Conservation (phyloP, 2,113 vertebrate species). For the Oceanites oceanicus region DNA sequence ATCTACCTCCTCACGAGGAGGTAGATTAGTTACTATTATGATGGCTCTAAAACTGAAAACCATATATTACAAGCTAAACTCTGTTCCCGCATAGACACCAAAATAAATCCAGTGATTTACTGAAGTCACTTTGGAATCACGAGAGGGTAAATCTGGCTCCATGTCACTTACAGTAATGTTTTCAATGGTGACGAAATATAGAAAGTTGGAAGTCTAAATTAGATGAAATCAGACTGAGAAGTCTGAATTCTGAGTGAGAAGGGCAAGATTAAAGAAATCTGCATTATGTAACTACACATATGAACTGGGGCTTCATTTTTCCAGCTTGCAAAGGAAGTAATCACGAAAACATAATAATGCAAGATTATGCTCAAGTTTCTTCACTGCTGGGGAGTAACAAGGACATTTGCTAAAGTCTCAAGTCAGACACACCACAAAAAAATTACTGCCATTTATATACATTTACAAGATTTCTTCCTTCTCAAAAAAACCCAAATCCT, state of each 20-base stretch:
- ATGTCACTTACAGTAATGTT: neutral
- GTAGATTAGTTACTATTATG: slow-evolving; percentile 14
- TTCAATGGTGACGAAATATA: neutral
- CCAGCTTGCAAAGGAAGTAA: neutral
- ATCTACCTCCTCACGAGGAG: neutral
- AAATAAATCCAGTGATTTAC: slow-evolving; percentile 35
- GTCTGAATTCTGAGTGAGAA: neutral
- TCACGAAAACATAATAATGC: neutral
- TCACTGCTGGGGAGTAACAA: neutral
- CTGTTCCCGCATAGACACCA: neutral
- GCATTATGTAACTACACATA: neutral
- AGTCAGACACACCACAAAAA: neutral
- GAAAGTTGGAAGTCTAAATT: neutral
- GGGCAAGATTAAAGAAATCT: neutral
- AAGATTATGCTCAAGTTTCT: neutral
- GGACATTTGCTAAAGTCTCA: neutral
- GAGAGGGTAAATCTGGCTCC: neutral
- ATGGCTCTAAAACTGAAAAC: slow-evolving; percentile 28
- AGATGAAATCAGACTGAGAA: neutral
- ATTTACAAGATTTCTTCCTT: neutral
- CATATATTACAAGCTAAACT: neutral
- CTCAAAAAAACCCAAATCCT: neutral
- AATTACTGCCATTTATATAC: neutral
- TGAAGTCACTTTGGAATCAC: neutral
- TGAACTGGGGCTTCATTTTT: neutral